Base-by-base conservation (phyloP, 2,113 vertebrate genomes). In the Orcinus orca region DNA sequence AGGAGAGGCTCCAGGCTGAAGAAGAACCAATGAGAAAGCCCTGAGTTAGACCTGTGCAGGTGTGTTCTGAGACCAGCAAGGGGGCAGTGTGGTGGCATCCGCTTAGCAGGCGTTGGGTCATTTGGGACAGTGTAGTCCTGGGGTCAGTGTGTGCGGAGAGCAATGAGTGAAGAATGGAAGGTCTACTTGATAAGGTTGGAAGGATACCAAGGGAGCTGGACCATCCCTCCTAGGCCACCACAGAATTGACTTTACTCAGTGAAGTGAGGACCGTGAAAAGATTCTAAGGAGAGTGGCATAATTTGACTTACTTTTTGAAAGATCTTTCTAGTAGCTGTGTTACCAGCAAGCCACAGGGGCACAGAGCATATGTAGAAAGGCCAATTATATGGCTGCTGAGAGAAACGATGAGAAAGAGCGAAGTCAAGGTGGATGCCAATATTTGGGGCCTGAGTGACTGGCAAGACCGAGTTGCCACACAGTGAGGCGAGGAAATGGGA, bases 331-430 rank as follows among this genome's bases (percentile, higher is more conserved):
- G 33, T 29, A 44, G 18, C 26, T 58, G 21, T 60, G 14, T 33
- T 29, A 36, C 31, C 36, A 50, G 3, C 2, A 31, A 53, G 38
- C 55, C 17, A 0, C 0, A 5, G 62, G 13, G 10, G 11, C 21
- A 25, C 14, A 58, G 31, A 41, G 11, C 17, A 3, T 38, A 18
- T 25, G 10, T 3, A 11, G 38, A 44, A 74, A 90, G 20, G 38
- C 38, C 13, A 12, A 11, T 1, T 1, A 15, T 0, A 7, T 3
- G 3, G 0, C n/a, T 13, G 2, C 3, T 9, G 86, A 89, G 68
- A 38, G 41, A 86, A 36, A 71, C 1, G 21, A 25, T 36, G 38
- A 71, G 44, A 74, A 86, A 77, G 12, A 18, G 20, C 1, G 5
- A 92, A 50, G 18, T 74, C 65, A 23, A 23, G 29, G 31, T 53